These are phyloP conservation scores for Linnaemya vulpina DNA, from an alignment of 2,888 invertebrate genomes.

Conservation along the genomic window DNA sequence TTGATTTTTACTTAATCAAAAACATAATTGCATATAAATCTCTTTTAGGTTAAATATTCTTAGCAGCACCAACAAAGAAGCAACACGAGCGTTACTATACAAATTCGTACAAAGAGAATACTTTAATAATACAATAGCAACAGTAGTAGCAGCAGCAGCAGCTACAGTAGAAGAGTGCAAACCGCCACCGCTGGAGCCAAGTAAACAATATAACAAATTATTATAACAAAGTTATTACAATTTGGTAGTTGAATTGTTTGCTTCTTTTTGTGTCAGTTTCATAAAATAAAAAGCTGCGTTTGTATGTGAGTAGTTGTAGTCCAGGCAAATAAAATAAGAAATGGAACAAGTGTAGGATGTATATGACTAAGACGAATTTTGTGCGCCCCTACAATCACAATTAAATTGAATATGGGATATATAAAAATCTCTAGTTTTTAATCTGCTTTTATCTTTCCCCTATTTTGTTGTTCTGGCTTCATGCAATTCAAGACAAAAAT, in stretches of 20 bases:
- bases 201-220: conserved; percentile 55
- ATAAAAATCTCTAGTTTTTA: no score
- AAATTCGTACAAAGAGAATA: conserved; percentile 6
- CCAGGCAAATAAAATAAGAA: neutral
- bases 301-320: no score
- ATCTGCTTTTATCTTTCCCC: no score
- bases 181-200: conserved; percentile 27
- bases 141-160: neutral
- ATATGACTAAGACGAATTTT: neutral
- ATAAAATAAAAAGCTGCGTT: neutral
- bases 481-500: no score
- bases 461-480: no score
- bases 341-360: neutral
- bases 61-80: conserved; percentile 33
- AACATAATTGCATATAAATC: conserved; percentile 69
- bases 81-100: conserved; percentile 21
- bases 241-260: neutral
- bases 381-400: neutral
- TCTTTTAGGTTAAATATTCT: conserved; percentile 54
- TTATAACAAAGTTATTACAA: conserved; percentile 62
- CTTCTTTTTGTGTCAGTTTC: conserved; percentile 13
- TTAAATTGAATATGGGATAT: no score
- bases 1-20: conserved; percentile 66
- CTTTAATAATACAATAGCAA: neutral
- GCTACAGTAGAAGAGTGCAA: conserved; percentile 3